These are phyloP conservation scores for Lepidocolaptes lacrymiger DNA, from an alignment of 2,797 vertebrate species.

Conservation along the genomic window DNA sequence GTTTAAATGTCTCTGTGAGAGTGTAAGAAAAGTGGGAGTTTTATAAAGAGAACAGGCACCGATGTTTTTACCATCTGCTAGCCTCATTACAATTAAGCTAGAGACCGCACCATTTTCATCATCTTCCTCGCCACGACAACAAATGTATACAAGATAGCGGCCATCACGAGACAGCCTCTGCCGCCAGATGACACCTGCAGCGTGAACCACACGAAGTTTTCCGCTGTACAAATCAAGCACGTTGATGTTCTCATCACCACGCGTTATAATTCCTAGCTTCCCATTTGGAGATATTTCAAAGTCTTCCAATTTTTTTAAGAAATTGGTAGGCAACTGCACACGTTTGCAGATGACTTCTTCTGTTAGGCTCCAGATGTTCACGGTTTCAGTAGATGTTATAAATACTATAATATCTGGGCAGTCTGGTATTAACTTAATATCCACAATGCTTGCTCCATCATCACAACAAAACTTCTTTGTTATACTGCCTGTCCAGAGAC, in stretches of 20 bases:
- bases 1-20: slow-evolving; percentile 95
- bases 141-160: slow-evolving; percentile 96
- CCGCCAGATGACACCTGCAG: slow-evolving; percentile 93
- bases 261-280: slow-evolving; percentile 94
- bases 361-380: slow-evolving; percentile 96
- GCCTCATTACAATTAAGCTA: slow-evolving; percentile 95
- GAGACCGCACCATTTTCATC: slow-evolving; percentile 91
- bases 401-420: slow-evolving; percentile 95
- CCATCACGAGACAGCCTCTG: slow-evolving; percentile 94
- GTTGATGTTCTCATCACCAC: slow-evolving; percentile 96
- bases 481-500: slow-evolving; percentile 98
- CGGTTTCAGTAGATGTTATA: slow-evolving; percentile 94
- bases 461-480: slow-evolving; percentile 98
- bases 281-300: slow-evolving; percentile 98
- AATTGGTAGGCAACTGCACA: slow-evolving; percentile 92
- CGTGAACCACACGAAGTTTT: slow-evolving; percentile 92
- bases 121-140: slow-evolving; percentile 91
- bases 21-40: slow-evolving; percentile 92
- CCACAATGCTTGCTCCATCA: slow-evolving; percentile 92
- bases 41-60: slow-evolving; percentile 98
- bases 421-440: slow-evolving; percentile 95
- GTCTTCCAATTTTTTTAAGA: slow-evolving; percentile 94
- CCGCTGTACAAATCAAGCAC: slow-evolving; percentile 95
- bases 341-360: slow-evolving; percentile 95
- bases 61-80: slow-evolving; percentile 98